Evolutionary conservation across 2,113 vertebrate genomes (phyloP).

Genomic region (Caracal caracal): DNA sequence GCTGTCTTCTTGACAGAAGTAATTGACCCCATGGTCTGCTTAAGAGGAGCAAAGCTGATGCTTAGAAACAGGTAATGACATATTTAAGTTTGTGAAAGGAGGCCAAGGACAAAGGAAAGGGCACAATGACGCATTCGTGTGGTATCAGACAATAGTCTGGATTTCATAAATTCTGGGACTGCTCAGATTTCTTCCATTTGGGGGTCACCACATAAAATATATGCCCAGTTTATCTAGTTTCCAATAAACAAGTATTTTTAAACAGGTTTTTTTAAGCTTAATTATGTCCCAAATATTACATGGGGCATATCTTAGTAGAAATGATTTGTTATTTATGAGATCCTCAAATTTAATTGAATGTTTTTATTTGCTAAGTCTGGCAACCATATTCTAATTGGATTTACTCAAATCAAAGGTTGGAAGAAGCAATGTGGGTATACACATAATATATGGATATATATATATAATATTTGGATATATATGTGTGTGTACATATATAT

Average conservation of each 20-base stretch:
- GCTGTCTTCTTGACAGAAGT: not conserved
- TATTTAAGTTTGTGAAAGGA: not conserved
- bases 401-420: not conserved
- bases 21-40: not conserved
- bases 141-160: not conserved
- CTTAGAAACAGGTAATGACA: not conserved
- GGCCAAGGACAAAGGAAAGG: not conserved
- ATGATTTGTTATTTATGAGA: not conserved
- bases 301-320: not conserved
- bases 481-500: no score
- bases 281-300: not conserved
- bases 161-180: not conserved
- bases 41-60: not conserved
- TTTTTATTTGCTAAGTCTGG: not conserved
- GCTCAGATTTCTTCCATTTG: not conserved
- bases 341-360: not conserved
- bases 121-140: not conserved
- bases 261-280: not conserved
- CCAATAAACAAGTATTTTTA: not conserved
- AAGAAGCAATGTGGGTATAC: not conserved
- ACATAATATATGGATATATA: no score
- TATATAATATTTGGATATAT: no score
- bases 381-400: not conserved
- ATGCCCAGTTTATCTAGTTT: not conserved
- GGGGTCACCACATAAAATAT: not conserved